Evolutionary conservation across 1,140 invertebrate species (phyloP), one percentile per base, ranked within the genome.

Genomic region (Uloborus diversus): DNA sequence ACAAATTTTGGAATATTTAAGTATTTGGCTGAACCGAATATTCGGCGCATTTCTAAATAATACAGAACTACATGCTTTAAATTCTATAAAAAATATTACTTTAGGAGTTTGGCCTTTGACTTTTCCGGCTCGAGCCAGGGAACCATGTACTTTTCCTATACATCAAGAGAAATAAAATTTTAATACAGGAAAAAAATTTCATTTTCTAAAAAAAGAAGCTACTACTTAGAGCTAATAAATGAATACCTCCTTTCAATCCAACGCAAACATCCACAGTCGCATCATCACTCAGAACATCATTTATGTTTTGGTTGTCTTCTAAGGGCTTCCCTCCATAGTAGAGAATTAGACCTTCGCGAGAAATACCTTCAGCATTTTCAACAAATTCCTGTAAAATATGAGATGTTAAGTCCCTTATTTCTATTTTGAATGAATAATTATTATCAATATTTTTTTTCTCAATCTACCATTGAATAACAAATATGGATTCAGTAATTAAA

Each of bases 61-160:
- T n/a, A n/a, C n/a, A n/a, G n/a, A n/a, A n/a, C n/a, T n/a, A n/a
- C n/a, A n/a, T n/a, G n/a, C n/a, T n/a, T n/a, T n/a, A n/a, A n/a
- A n/a, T n/a, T n/a, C n/a, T n/a, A n/a, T n/a, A n/a, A n/a, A n/a
- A n/a, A n/a, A n/a, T n/a, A 20, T 14, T 87, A 91, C 95, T 90
- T 99, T 99, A 17, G 97, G 98, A 27, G 98, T 99, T 88, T 99
- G 97, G 82, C 96, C 97, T 87, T 98, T 98, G 59, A 99, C 98
- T 91, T 99, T 99, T 87, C 98, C 98, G 88, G 98, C 98, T 94
- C 98, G 97, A 91, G 98, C 97, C 83, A 99, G 88, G 83, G 98
- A 99, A 86, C 98, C 98, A 88, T 99, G 98, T 79, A 99, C 98
- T 90, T 99, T 94, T 86, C 91, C 91, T 91, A 53, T 7, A 53